Evolutionary conservation across 2,888 invertebrate species (phyloP).

Genomic region (Protodeltote pygarga): DNA sequence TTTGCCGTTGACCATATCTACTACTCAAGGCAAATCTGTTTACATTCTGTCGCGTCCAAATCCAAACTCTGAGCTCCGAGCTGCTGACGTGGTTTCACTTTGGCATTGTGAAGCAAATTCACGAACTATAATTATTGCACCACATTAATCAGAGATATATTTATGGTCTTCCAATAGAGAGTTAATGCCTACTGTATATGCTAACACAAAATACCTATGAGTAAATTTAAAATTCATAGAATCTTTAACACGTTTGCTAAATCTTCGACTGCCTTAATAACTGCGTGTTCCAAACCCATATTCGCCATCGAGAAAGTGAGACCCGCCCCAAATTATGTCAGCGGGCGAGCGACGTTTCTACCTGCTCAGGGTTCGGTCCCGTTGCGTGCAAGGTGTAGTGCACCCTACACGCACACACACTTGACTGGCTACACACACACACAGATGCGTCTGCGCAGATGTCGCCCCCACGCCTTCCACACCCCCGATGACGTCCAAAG

Average conservation of each 20-base stretch:
- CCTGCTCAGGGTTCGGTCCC: constrained; percentile 80
- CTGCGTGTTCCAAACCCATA: constrained; percentile 64
- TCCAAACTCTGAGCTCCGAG: too few species aligned
- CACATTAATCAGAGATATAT: constrained; percentile 14
- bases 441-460: constrained; percentile 62
- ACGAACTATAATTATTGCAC: constrained; percentile 14
- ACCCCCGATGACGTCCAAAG: constrained; percentile 61
- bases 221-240: constrained; percentile 4
- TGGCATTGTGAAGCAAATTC: constrained; percentile 14
- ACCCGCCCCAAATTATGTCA: constrained; percentile 79
- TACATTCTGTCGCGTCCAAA: too few species aligned
- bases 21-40: too few species aligned
- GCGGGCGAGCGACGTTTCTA: constrained; percentile 69
- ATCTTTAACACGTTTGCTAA: constrained; percentile 3
- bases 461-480: constrained; percentile 54
- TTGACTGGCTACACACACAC: constrained; percentile 46
- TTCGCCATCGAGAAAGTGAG: constrained; percentile 75
- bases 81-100: constrained; percentile 3
- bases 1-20: too few species aligned
- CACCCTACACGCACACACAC: constrained; percentile 64
- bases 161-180: constrained; percentile 9
- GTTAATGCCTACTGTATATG: too few species aligned
- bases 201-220: not conserved
- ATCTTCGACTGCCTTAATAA: constrained; percentile 26
- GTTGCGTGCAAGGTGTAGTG: constrained; percentile 84